Percentiles rank a stretch among this genome's conserved stretches.
phyloP scores from a whole-genome alignment of 2,797 vertebrate genomes.

The Fringilla coelebs region DNA sequence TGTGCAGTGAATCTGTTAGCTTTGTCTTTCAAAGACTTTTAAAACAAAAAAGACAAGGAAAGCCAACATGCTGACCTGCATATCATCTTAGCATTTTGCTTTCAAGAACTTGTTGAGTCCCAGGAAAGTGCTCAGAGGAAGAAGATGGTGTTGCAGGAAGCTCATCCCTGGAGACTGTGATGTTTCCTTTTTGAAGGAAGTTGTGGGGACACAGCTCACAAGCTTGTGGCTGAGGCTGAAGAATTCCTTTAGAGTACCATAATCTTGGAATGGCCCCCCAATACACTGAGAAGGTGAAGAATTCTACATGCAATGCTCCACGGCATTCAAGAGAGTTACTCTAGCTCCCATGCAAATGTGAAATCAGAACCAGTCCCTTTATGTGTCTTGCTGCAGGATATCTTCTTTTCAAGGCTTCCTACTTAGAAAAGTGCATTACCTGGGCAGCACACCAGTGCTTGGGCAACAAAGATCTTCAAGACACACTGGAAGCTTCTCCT shows the following conservation, averaged over 20 bases:
- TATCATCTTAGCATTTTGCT: not conserved
- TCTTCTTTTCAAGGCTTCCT: not conserved
- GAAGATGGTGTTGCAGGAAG: not conserved
- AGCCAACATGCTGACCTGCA: not conserved
- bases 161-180: not conserved
- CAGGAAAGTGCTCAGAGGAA: not conserved
- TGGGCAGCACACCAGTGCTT: not conserved
- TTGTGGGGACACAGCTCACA: not conserved
- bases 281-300: not conserved
- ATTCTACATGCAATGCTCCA: not conserved
- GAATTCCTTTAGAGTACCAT: not conserved
- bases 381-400: not conserved
- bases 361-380: not conserved
- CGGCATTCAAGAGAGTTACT: not conserved
- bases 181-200: not conserved
- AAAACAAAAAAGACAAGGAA: not conserved
- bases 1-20: not conserved
- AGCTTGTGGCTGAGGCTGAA: not conserved
- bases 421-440: not conserved
- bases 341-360: not conserved
- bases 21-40: not conserved
- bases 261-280: not conserved
- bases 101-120: not conserved
- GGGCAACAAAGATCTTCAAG: not conserved
- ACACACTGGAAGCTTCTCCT: not conserved